A percentile compares a stretch with the other conserved stretches of the same genome.
Evolutionary conservation across 2,797 vertebrate genomes (phyloP).

Genomic region (Neoniphon sammara): DNA sequence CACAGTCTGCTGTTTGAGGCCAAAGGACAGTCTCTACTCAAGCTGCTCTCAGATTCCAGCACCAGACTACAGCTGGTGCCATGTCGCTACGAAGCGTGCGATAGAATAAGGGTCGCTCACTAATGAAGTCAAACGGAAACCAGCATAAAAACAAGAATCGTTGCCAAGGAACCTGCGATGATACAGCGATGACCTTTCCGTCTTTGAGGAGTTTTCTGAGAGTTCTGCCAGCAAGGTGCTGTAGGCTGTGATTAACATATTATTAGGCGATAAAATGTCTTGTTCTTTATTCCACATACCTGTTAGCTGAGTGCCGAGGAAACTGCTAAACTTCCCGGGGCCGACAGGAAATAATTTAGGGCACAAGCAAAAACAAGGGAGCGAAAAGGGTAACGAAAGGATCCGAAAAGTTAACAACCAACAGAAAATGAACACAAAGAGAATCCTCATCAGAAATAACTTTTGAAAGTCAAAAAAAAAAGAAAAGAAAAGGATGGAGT

Average conservation of each 20-base stretch:
- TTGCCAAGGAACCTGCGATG: constrained; percentile 67
- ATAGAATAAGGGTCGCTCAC: constrained; percentile 54
- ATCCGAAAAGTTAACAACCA: constrained; percentile 41
- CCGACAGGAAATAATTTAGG: constrained; percentile 50
- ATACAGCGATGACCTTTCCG: constrained; percentile 72
- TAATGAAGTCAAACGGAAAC: constrained; percentile 71
- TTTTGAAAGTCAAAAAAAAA: constrained; percentile 27
- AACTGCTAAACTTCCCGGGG: constrained; percentile 53
- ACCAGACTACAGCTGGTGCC: constrained; percentile 31
- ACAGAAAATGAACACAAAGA: constrained; percentile 42
- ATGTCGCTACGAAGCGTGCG: constrained; percentile 18
- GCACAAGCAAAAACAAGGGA: constrained; percentile 45
- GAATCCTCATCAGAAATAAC: constrained; percentile 52
- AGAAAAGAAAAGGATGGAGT: constrained; percentile 19
- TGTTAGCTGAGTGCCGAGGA: constrained; percentile 56
- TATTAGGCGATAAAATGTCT: constrained; percentile 62
- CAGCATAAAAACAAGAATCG: constrained; percentile 55
- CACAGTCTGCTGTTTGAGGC: constrained; percentile 51
- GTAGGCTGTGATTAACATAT: constrained; percentile 78
- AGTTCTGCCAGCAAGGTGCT: constrained; percentile 47
- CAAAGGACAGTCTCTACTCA: constrained; percentile 39
- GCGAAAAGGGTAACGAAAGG: constrained; percentile 39
- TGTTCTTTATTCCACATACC: constrained; percentile 63
- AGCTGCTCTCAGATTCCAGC: constrained; percentile 42
- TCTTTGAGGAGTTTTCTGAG: constrained; percentile 62